Base-by-base conservation (phyloP, 2,888 invertebrate genomes). In the Hartigia nigra region DNA sequence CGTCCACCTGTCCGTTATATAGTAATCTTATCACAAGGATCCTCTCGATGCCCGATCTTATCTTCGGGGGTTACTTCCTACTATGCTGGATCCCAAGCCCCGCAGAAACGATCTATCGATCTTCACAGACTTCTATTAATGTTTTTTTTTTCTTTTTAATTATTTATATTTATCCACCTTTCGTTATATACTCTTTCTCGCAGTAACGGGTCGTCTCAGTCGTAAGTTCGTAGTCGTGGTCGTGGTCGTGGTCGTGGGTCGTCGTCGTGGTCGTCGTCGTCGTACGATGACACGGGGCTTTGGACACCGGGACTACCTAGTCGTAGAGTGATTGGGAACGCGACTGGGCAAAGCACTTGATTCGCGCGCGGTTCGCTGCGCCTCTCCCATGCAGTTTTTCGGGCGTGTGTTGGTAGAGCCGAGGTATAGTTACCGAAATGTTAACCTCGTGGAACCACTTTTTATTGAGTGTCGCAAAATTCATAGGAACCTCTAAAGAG, bases 381-480 rank as follows among this genome's bases (percentile, higher is more conserved):
- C 91, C 91, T 91, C 91, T 91, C 91, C 91, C 91, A 88, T 91
- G 91, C 91, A 91, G 87, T 91, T 91, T 91, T 90, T 90, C 89
- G 89, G 86, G 86, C 82, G 75, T 76, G 76, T 70, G 31, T 80
- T 31, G 37, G 70, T 77, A 34, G 77, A 31, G n/a, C 31, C 74
- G 69, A 39, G 91, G 91, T 91, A 91, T 91, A 91, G 91, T 91
- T 91, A 91, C 91, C 92, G 91, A 92, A 92, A 92, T 92, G 92
- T 93, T 93, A 93, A 93, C 93, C 93, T 93, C 93, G 93, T 93
- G 93, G 93, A 93, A 93, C 93, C 93, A 93, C 93, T 93, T 93
- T 93, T 93, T 93, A 93, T 93, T 93, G 93, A 93, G 92, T 93
- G 92, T 93, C 92, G 93, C 93, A 93, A 93, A 91, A 93, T 93